Evolutionary conservation across 2,113 vertebrate species (phyloP).

Genomic region (Stictonetta naevosa): DNA sequence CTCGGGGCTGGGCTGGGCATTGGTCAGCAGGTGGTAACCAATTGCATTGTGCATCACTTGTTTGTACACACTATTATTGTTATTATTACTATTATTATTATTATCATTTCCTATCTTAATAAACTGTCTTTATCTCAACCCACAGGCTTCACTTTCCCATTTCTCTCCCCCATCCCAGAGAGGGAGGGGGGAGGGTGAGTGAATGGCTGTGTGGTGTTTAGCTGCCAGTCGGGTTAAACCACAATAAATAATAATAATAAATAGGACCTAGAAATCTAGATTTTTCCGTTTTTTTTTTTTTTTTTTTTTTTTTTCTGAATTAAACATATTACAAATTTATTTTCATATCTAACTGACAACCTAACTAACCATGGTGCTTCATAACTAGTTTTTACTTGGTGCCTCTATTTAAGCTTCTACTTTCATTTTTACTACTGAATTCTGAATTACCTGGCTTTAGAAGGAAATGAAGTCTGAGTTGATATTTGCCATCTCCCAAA

Average conservation of each 20-base stretch:
- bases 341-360: background rate
- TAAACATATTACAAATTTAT: background rate
- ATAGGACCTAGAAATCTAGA: background rate
- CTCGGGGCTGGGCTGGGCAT: no score
- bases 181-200: no score
- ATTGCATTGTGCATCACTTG: no score
- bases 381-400: background rate
- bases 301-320: background rate
- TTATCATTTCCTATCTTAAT: no score
- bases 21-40: no score
- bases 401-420: background rate
- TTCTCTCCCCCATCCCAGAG: no score
- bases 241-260: accelerated
- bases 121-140: no score
- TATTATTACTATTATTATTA: no score
- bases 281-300: background rate
- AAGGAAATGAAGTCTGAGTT: background rate
- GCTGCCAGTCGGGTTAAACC: no score
- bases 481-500: background rate
- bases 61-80: no score
- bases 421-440: background rate
- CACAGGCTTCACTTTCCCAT: no score
- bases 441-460: background rate
- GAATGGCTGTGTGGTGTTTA: no score
- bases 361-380: background rate